These are phyloP conservation scores for Telenomus remus DNA, from an alignment of 1,140 invertebrate genomes.

Conservation along the genomic window DNA sequence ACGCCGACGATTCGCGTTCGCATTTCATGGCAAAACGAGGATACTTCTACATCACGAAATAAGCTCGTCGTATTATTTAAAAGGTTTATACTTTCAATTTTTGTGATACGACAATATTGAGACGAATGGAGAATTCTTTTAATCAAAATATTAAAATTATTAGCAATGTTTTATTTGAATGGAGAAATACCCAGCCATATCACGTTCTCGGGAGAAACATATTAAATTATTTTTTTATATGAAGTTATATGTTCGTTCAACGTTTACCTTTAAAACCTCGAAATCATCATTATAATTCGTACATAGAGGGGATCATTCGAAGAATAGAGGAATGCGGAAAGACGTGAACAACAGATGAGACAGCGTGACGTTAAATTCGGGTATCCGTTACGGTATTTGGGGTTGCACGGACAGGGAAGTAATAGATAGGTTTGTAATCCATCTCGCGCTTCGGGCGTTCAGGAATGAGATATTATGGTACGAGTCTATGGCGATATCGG, in stretches of 20 bases:
- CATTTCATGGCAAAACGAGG: slow-evolving; percentile 51
- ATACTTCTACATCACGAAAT: slow-evolving; percentile 51
- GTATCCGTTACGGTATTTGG: slow-evolving; percentile 58
- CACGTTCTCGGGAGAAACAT: too few relatives aligned
- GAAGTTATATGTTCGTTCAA: neutral
- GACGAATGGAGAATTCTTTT: slow-evolving; percentile 30
- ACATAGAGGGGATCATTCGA: slow-evolving; percentile 17
- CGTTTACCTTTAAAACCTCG: neutral
- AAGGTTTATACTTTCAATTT: slow-evolving; percentile 49
- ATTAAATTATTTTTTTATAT: too few relatives aligned
- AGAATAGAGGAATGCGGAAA: slow-evolving; percentile 22
- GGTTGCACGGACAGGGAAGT: slow-evolving; percentile 69
- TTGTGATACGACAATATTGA: slow-evolving; percentile 21
- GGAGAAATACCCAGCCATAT: too few relatives aligned
- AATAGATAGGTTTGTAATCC: slow-evolving; percentile 77
- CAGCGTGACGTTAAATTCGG: slow-evolving; percentile 61
- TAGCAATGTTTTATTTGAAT: too few relatives aligned
- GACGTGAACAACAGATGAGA: slow-evolving; percentile 45
- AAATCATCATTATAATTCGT: slow-evolving; percentile 22
- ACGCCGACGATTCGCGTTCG: slow-evolving; percentile 53
- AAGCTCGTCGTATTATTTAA: slow-evolving; percentile 49
- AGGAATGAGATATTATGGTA: slow-evolving; percentile 76
- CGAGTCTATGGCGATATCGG: slow-evolving; percentile 72
- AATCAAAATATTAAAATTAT: slow-evolving; percentile 23
- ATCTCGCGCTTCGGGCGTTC: slow-evolving; percentile 73